A percentile compares a stretch with the other conserved stretches of the same genome.
Conservation (phyloP, 2,797 vertebrate genomes). For the Paratrypauchen microcephalus region DNA sequence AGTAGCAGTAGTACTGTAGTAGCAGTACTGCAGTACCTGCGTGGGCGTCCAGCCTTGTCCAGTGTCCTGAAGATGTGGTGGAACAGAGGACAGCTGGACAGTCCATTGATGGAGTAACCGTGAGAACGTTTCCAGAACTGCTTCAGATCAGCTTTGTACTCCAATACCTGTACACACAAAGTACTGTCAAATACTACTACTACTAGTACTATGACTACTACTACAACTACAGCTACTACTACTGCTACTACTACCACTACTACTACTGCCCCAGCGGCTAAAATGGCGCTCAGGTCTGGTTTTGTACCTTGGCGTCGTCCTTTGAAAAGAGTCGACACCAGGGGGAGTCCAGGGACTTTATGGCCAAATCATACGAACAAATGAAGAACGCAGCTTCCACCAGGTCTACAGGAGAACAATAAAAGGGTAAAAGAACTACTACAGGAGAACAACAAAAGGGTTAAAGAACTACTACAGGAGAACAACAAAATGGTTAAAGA, state of each 20-base stretch:
- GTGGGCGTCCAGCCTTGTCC: conserved; percentile 83
- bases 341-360: conserved; percentile 85
- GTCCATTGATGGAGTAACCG: conserved; percentile 86
- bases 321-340: conserved; percentile 91
- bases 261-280: too few species aligned
- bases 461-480: too few species aligned
- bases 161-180: conserved; percentile 79
- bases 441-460: not conserved
- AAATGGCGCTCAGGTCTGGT: too few species aligned
- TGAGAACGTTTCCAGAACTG: conserved; percentile 95
- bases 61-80: conserved; percentile 89
- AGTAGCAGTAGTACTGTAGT: too few species aligned
- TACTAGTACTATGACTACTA: too few species aligned
- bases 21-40: too few species aligned
- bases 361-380: conserved; percentile 90
- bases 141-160: conserved; percentile 93
- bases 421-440: too few species aligned
- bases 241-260: too few species aligned
- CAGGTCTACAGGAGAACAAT: conserved; percentile 86
- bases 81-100: conserved; percentile 90
- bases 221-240: too few species aligned
- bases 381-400: conserved; percentile 92
- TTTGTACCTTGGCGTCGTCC: conserved; percentile 82
- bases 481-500: too few species aligned
- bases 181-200: too few species aligned